phyloP scores from a whole-genome alignment of 1,140 invertebrate species.

The Pteromalus puparum region DNA sequence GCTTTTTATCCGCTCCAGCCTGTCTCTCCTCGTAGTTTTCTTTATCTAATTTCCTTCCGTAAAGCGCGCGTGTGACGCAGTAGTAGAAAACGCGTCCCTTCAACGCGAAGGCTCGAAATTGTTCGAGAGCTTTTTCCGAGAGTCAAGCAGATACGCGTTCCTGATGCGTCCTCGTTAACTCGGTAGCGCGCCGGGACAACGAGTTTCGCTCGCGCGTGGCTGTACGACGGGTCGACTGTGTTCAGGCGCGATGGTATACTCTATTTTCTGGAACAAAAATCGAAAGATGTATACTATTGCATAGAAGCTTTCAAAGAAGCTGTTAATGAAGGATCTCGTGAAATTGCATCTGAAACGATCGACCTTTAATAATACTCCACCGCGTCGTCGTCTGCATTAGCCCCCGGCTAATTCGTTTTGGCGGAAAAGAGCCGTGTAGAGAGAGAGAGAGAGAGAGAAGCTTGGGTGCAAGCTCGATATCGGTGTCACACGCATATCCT shows the following conservation, averaged over 20 bases:
- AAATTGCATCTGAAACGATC: too few species aligned
- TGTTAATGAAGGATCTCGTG: too few species aligned
- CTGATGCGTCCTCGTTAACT: neutral
- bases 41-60: conserved; percentile 21
- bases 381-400: too few species aligned
- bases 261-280: too few species aligned
- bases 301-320: too few species aligned
- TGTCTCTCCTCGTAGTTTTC: neutral
- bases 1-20: conserved; percentile 25
- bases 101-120: neutral
- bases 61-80: neutral
- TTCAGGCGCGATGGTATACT: neutral
- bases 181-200: neutral
- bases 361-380: too few species aligned
- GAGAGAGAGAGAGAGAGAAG: neutral
- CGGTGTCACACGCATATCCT: conserved; percentile 8
- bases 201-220: too few species aligned
- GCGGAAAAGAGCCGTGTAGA: too few species aligned
- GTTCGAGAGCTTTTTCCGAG: neutral
- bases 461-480: neutral
- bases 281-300: too few species aligned
- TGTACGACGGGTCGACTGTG: neutral
- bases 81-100: neutral
- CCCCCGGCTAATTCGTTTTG: too few species aligned
- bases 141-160: neutral